Evolutionary conservation across 2,797 vertebrate genomes (phyloP).

Genomic region (Cryptoprocta ferox): DNA sequence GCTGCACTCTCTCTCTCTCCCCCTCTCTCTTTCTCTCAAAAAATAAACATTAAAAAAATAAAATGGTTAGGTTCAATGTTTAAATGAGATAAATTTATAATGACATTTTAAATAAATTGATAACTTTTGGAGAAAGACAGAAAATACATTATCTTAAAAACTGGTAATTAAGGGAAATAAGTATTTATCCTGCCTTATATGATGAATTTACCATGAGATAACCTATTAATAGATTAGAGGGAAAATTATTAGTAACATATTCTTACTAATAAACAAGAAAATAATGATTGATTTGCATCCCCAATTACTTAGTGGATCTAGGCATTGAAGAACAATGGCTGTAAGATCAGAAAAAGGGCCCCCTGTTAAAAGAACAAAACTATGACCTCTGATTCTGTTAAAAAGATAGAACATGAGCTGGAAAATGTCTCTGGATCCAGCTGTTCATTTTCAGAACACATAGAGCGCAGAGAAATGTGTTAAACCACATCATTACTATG

Average conservation of each 20-base stretch:
- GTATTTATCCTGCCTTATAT: not conserved
- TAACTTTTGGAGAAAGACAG: not conserved
- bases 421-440: not conserved
- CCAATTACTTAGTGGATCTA: not conserved
- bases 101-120: not conserved
- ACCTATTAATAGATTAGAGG: not conserved
- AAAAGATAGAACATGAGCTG: not conserved
- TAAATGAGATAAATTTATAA: not conserved
- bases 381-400: not conserved
- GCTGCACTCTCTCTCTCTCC: too few relatives aligned
- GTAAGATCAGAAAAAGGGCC: not conserved
- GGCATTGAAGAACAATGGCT: not conserved
- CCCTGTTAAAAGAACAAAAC: not conserved
- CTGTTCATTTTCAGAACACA: not conserved
- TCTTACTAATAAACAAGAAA: not conserved
- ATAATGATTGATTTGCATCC: not conserved
- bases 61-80: not conserved
- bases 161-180: not conserved
- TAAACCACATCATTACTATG: not conserved
- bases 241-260: not conserved
- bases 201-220: not conserved
- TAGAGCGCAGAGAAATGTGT: not conserved
- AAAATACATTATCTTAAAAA: not conserved
- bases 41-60: too few relatives aligned
- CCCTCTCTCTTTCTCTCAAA: too few relatives aligned